Percentiles rank a stretch among this genome's conserved stretches.
phyloP scores from a whole-genome alignment of 2,797 vertebrate species.

The Poeciliopsis paucimaculata region DNA sequence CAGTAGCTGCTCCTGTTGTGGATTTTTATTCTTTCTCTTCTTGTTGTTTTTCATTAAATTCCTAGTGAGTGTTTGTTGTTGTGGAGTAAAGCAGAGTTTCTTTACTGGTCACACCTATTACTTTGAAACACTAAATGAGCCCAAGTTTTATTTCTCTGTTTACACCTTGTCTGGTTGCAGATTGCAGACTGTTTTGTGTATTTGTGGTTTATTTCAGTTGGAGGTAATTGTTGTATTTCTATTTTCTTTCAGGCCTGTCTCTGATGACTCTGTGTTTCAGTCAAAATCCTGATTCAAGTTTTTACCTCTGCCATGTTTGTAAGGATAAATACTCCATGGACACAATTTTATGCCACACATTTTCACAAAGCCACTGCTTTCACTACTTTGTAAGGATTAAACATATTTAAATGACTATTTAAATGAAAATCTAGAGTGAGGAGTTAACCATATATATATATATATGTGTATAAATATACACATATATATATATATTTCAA shows the following conservation, averaged over 20 bases:
- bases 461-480: background rate
- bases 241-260: constrained; percentile 59
- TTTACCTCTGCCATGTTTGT: constrained; percentile 75
- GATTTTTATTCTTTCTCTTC: background rate
- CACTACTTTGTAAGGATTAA: constrained; percentile 66
- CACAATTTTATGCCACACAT: constrained; percentile 26
- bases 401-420: background rate
- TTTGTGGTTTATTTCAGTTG: background rate
- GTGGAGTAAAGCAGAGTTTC: background rate
- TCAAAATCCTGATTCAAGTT: rapidly evolving
- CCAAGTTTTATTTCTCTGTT: background rate
- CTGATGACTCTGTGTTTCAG: constrained; percentile 61
- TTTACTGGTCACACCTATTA: background rate
- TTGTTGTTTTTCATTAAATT: background rate
- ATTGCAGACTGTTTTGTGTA: background rate
- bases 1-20: background rate
- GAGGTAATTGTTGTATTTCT: background rate
- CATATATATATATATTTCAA: constrained; percentile 27
- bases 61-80: background rate
- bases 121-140: background rate
- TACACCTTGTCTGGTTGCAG: background rate
- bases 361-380: constrained; percentile 33
- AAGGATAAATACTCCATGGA: constrained; percentile 1
- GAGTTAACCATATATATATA: background rate
- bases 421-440: background rate